Base-by-base conservation (phyloP, 2,797 vertebrate species). In the Acipenser oxyrinchus region DNA sequence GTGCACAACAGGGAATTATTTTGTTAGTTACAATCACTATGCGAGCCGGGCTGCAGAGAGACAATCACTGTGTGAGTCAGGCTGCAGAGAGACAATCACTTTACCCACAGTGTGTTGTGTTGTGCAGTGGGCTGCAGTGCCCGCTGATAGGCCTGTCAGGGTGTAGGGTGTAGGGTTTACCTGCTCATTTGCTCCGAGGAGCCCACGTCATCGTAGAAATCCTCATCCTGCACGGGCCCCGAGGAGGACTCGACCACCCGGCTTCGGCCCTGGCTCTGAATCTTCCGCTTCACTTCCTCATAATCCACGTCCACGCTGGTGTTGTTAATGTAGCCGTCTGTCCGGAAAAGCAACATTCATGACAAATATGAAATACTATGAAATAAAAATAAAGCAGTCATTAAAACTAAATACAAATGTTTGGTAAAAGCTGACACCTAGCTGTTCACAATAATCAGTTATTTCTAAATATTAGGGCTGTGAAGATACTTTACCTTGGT, bases 301-400 rank as follows among this genome's bases (percentile, higher is more conserved):
- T 88, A 89, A 73, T 90, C 86, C 52, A 91, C 64, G 64, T 90
- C 86, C 73, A 91, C 84, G 72, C 84, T 88, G 0, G 75, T 76
- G 76, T 87, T 91, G 71, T 77, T 87, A 70, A 91, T 86, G 76
- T 89, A 91, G 51, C 90, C 90, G 3, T 84, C 90, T 91, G 73
- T 8, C 72, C 8, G 23, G 13, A 62, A 3, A 52, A 64, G 37
- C 5, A 7, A 49, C 23, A 37, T 37, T 37, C 23, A 37, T 37
- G 23, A 37, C 23, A 37, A 37, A 37, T 37, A 37, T 2, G 2
- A 37, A 37, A 37, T 37, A 37, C 23, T 37, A 37, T 37, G 23
- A 37, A 37, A 37, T 37, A 37, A 37, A 37, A 37, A 37, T 37
- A 37, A 37, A 37, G 23, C 23, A 37, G 23, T 37, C 23, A 37